Percentiles rank a stretch among this genome's conserved stretches.
Evolutionary conservation across 1,140 invertebrate species (phyloP).

Genomic region (Zaprionus gabonicus): DNA sequence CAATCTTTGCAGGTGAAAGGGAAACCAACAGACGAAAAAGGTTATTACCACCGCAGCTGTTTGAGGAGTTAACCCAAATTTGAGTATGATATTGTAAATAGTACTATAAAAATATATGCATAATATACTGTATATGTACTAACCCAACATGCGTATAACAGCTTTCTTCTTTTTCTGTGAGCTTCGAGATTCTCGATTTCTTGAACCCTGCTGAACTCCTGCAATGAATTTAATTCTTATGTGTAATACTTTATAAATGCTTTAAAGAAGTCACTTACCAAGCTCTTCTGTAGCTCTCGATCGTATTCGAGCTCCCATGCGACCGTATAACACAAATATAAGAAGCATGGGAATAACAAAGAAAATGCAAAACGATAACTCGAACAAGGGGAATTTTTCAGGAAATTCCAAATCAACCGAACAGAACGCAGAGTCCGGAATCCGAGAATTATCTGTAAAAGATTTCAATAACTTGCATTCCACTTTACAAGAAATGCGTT

Average conservation of each 20-base stretch:
- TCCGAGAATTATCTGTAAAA: slow-evolving; percentile 84
- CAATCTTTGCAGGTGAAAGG: slow-evolving; percentile 96
- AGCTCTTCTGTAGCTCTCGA: slow-evolving; percentile 86
- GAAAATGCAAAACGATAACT: slow-evolving; percentile 92
- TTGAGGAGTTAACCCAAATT: not conserved
- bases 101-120: not conserved
- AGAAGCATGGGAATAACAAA: slow-evolving; percentile 93
- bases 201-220: slow-evolving; percentile 86
- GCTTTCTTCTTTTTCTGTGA: slow-evolving; percentile 89
- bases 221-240: not conserved
- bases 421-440: slow-evolving; percentile 90
- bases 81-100: not conserved
- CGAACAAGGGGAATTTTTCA: slow-evolving; percentile 89
- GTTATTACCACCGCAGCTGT: slow-evolving; percentile 97
- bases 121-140: slow-evolving; percentile 54
- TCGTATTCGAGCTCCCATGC: slow-evolving; percentile 90
- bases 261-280: slow-evolving; percentile 41
- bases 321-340: slow-evolving; percentile 90
- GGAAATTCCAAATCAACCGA: slow-evolving; percentile 87
- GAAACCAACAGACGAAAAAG: slow-evolving; percentile 99
- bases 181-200: slow-evolving; percentile 88
- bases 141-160: slow-evolving; percentile 93
- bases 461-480: not conserved
- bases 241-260: not conserved
- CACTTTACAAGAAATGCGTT: not conserved